Base-by-base conservation (phyloP, 2,113 vertebrate genomes). In the Alethe diademata region DNA sequence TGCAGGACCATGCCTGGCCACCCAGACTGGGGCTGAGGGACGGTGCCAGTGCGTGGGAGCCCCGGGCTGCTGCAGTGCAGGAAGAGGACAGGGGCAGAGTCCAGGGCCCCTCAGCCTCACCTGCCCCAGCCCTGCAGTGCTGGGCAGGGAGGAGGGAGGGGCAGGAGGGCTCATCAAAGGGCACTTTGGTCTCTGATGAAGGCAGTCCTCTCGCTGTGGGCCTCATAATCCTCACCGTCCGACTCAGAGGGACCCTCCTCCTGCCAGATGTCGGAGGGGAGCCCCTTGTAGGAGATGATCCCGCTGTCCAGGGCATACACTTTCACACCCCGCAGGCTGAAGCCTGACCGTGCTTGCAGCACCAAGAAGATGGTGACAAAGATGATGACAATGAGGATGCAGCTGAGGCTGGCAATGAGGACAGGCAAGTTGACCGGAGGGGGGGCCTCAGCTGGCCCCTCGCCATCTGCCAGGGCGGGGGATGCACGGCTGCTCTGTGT, bases 101-200 rank as follows among this genome's bases (percentile, higher is more conserved):
- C 88, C 13, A 33, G 70, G 80, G 92, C 94, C 96, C 96, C 96
- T 92, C 86, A 0, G 88, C 94, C 95, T 91, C 47, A 6, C 75
- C 93, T 84, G 87, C 69, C 80, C 71, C 17, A 19, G 58, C 66
- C 88, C 91, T 9, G 1, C 0, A 0, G 83, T 42, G 88, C 86
- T 83, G 51, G 95, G 92, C 90, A 88, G 88, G 80, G 94, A 94
- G 95, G 85, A 42, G 54, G 73, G 92, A 93, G 79, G 73, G 97
- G 96, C 87, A 19, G 86, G 42, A 80, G 95, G 97, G 94, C 97
- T 97, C 93, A 94, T 99, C 99, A 99, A 98, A 99, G 99, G 98
- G 98, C 98, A 98, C 99, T 99, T 99, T 99, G 99, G 98, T 99
- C 99, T 98, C 99, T 99, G 98, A 99, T 99, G 95, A 99, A 99